Evolutionary conservation across 2,113 vertebrate species (phyloP).

Genomic region (Centropus bengalensis): DNA sequence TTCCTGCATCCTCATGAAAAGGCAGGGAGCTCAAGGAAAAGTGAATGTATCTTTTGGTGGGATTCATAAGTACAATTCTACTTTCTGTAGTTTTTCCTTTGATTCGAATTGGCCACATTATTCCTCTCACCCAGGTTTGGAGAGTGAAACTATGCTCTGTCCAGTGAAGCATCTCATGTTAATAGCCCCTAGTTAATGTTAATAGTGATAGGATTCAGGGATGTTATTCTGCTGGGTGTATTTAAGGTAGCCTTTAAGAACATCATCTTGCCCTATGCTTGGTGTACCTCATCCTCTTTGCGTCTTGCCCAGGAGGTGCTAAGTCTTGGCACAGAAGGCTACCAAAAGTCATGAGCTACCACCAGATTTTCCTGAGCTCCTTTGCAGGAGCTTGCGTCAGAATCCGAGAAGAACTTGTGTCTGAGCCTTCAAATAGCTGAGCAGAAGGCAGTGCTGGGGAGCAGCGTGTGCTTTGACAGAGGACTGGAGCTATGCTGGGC

Average conservation of each 20-base stretch:
- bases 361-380: neutral
- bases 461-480: neutral
- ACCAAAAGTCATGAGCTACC: neutral
- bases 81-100: neutral
- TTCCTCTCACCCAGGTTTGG: neutral
- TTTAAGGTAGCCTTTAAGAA: neutral
- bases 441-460: slow-evolving; percentile 1
- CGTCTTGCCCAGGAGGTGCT: neutral
- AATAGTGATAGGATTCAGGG: neutral
- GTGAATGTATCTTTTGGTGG: neutral
- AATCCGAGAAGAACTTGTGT: fast-evolving
- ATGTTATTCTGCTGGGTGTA: neutral
- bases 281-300: neutral
- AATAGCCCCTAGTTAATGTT: too few relatives aligned
- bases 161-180: neutral
- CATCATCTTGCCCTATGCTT: neutral
- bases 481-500: neutral
- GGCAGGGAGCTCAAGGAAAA: neutral
- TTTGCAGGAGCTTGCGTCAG: neutral
- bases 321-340: neutral
- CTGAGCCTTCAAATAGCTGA: neutral
- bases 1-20: neutral
- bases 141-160: fast-evolving
- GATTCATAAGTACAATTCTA: neutral
- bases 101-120: fast-evolving